Conservation (phyloP, 2,113 vertebrate species). For the Chionomys nivalis region DNA sequence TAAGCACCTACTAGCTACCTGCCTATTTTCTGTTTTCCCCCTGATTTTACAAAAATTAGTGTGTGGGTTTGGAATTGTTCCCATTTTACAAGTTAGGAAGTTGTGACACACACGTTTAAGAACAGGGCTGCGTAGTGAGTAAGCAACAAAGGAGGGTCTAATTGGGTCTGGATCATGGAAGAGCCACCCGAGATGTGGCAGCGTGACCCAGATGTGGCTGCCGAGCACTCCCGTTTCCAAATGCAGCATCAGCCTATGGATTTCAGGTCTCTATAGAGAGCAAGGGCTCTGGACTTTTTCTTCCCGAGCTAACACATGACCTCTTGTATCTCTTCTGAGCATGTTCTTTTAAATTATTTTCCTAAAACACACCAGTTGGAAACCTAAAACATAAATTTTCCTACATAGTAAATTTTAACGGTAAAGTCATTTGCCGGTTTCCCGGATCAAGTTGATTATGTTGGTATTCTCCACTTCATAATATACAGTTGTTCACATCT, state of each 20-base stretch:
- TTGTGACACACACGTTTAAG: background rate
- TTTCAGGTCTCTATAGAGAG: background rate
- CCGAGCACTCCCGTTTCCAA: background rate
- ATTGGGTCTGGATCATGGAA: background rate
- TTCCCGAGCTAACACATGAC: background rate
- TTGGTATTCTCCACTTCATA: background rate
- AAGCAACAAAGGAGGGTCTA: background rate
- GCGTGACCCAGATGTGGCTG: background rate
- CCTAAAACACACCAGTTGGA: background rate
- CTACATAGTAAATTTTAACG: background rate
- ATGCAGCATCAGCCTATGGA: background rate
- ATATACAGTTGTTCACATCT: background rate
- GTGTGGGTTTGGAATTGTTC: background rate
- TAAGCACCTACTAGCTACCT: background rate
- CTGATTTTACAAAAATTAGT: background rate
- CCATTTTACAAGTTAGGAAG: background rate
- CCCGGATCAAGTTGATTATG: background rate
- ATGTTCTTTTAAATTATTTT: constrained; percentile 37
- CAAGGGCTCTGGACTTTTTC: background rate
- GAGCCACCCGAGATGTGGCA: background rate
- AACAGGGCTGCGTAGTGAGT: background rate
- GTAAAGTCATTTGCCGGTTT: constrained; percentile 6
- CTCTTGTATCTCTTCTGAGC: background rate
- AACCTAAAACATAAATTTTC: background rate
- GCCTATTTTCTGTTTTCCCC: background rate